A percentile compares a stretch with the other conserved stretches of the same genome.
These are phyloP conservation scores for Heterodera carotae DNA, from an alignment of 1,140 invertebrate genomes.

Conservation along the genomic window DNA sequence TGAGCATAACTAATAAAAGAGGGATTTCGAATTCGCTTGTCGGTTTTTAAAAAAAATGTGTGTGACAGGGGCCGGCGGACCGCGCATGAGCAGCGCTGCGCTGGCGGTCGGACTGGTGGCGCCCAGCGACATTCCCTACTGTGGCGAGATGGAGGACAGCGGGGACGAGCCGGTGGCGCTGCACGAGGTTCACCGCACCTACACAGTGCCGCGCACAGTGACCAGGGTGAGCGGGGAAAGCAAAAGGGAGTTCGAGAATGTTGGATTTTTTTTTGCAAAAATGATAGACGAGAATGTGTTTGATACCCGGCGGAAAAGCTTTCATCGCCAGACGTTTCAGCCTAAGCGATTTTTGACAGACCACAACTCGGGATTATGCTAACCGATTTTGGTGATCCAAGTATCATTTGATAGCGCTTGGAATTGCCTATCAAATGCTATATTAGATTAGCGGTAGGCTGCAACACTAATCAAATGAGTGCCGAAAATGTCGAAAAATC, in stretches of 20 bases:
- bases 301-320: conserved; percentile 6
- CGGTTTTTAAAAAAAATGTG: conserved; percentile 7
- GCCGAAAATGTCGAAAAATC: conserved; percentile 7
- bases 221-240: conserved; percentile 11
- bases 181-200: conserved; percentile 28
- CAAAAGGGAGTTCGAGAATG: conserved; percentile 6
- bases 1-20: conserved; percentile 7
- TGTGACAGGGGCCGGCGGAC: conserved; percentile 5
- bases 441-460: conserved; percentile 7
- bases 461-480: conserved; percentile 7
- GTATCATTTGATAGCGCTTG: conserved; percentile 7
- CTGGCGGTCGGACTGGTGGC: conserved; percentile 31
- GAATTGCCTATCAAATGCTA: conserved; percentile 4
- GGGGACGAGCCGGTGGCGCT: conserved; percentile 7
- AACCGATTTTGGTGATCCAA: conserved; percentile 7
- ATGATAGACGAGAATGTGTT: conserved; percentile 7
- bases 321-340: conserved; percentile 6
- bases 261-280: conserved; percentile 8
- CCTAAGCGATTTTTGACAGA: conserved; percentile 7
- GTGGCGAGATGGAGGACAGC: conserved; percentile 22
- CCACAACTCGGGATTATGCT: conserved; percentile 6
- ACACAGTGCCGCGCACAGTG: conserved; percentile 16
- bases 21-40: conserved; percentile 6
- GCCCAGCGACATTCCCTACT: conserved; percentile 38
- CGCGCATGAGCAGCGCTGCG: conserved; percentile 5